Evolutionary conservation across 2,113 vertebrate species (phyloP).

Genomic region (Psephotus haematonotus): DNA sequence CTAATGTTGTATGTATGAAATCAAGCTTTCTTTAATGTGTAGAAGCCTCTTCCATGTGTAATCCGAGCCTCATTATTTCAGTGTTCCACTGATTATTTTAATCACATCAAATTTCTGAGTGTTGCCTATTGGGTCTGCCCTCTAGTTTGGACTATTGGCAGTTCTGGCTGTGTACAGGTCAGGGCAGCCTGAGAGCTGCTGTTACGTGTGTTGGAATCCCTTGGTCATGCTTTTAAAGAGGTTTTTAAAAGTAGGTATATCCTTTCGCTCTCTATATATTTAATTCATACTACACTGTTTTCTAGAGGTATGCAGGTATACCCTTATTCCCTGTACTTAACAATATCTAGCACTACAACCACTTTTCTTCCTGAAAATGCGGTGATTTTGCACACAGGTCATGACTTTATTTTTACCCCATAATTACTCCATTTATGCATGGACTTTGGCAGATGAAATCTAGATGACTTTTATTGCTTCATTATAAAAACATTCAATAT

Average conservation of each 20-base stretch:
- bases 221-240: background rate
- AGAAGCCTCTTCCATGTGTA: background rate
- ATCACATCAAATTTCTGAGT: background rate
- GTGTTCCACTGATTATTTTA: background rate
- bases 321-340: background rate
- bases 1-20: background rate
- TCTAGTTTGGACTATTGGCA: background rate
- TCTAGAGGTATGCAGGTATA: background rate
- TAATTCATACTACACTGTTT: background rate
- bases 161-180: background rate
- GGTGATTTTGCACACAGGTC: background rate
- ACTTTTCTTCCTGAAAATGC: background rate
- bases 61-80: background rate
- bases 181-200: background rate
- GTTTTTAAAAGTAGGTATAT: background rate
- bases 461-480: background rate
- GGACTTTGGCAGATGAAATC: background rate
- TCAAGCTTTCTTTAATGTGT: background rate
- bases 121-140: background rate
- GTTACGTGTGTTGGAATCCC: background rate
- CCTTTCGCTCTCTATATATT: background rate
- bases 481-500: background rate
- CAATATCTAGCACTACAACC: background rate
- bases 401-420: background rate
- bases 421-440: background rate